Evolutionary conservation across 1,140 invertebrate species (phyloP).

Genomic region (Drosophila santomea): DNA sequence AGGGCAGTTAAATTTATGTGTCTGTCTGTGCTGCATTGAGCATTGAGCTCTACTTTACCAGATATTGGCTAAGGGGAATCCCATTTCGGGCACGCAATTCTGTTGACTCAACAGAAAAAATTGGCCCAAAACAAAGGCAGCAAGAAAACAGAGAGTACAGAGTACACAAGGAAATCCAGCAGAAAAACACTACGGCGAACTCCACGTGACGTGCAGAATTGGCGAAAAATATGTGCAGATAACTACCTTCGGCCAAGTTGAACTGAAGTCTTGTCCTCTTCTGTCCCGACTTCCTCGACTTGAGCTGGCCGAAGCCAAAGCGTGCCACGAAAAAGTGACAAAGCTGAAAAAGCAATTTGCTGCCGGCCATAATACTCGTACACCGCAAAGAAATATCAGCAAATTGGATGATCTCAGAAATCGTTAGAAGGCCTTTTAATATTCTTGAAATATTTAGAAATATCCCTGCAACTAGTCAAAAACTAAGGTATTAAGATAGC

Average conservation of each 20-base stretch:
- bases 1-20: conserved; percentile 49
- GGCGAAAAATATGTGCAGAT: conserved; percentile 65
- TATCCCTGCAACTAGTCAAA: no score
- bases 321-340: conserved; percentile 75
- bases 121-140: conserved; percentile 25
- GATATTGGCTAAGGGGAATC: conserved; percentile 10
- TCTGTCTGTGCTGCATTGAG: conserved; percentile 8
- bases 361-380: conserved; percentile 63
- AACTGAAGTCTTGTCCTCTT: conserved; percentile 20
- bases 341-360: conserved; percentile 82
- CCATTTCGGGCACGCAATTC: conserved; percentile 62
- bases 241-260: conserved; percentile 37
- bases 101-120: conserved; percentile 73
- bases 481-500: neutral
- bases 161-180: conserved; percentile 12
- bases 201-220: conserved; percentile 76
- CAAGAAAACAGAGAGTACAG: conserved; percentile 18
- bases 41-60: conserved; percentile 19
- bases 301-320: conserved; percentile 49
- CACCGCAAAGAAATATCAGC: conserved; percentile 15
- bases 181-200: conserved; percentile 39
- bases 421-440: no score
- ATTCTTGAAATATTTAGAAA: no score
- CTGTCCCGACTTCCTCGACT: conserved; percentile 22
- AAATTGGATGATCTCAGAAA: neutral